These are phyloP conservation scores for Lophotis ruficrista DNA, from an alignment of 2,113 vertebrate species.

Conservation along the genomic window DNA sequence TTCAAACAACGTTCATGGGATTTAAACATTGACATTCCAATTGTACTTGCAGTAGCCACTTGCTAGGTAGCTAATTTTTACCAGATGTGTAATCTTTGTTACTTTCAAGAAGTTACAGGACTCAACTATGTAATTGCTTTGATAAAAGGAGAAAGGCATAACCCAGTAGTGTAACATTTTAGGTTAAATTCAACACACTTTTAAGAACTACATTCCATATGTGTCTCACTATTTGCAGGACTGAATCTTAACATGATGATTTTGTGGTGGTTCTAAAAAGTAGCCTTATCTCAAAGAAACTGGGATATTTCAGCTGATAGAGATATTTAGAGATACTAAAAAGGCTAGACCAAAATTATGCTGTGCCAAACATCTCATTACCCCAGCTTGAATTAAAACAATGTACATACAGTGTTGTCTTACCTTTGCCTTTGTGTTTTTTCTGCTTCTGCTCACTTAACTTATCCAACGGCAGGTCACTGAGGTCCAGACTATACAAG, in stretches of 20 bases:
- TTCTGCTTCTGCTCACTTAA: conserved; percentile 98
- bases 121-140: not conserved
- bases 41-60: not conserved
- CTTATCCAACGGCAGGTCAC: conserved; percentile 95
- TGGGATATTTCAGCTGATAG: not conserved
- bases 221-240: not conserved
- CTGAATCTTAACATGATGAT: not conserved
- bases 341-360: not conserved
- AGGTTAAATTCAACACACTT: not conserved
- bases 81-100: not conserved
- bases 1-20: not conserved
- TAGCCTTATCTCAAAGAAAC: not conserved
- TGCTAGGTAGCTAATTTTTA: not conserved
- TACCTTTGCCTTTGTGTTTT: conserved; percentile 99
- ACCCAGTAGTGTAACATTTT: not conserved
- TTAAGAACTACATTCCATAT: not conserved
- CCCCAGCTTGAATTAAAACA: not conserved
- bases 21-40: not conserved
- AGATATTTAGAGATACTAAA: not conserved
- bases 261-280: not conserved
- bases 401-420: not conserved
- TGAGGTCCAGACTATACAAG: conserved; percentile 93
- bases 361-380: not conserved
- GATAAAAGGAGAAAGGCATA: not conserved
- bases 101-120: not conserved